Evolutionary conservation across 2,888 invertebrate species (phyloP), one percentile per base, ranked within the genome.

Genomic region (Nasonovia ribisnigri): DNA sequence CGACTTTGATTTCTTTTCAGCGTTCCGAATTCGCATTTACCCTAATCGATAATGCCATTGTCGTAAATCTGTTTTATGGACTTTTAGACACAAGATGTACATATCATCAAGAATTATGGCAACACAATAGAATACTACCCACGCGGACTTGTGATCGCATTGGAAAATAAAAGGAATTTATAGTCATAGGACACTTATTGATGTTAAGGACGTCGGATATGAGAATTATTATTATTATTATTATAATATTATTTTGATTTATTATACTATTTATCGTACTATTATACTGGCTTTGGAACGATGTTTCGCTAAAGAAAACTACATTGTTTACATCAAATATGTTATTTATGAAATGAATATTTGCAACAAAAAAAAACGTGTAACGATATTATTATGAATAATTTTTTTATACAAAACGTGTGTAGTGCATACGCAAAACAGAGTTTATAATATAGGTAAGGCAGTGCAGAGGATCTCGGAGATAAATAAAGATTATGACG

Each of bases 61-160:
- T 84, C 90, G 84, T 93, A 93, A 93, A 93, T 93, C 93, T 43
- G 54, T 89, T 93, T 93, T 93, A 93, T 89, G 84, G 93, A 84
- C 93, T 54, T 90, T 93, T 36, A 93, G 92, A 89, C 93, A 26
- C 84, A 54, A 93, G 89, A 93, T 93, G 88, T 84, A 90, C 93
- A 90, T 88, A 92, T 93, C 89, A 57, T 90, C 89, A 26, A 90
- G 89, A 89, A 88, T 84, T 77, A 92, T 84, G 43, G 89, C 54
- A 54, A 77, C 89, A 93, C 93, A 93, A 93, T 93, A 93, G 93
- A 90, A 87, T 60, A 90, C 84, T 84, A 46, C 93, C 93, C 93
- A 93, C 90, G 90, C 86, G 77, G 46, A 93, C 77, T 88, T 29
- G 88, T 24, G 88, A 90, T 84, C 48, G 84, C 24, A 93, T 54